These are phyloP conservation scores for Cyrtorhinus lividipennis DNA, from an alignment of 1,140 invertebrate species.

Conservation along the genomic window DNA sequence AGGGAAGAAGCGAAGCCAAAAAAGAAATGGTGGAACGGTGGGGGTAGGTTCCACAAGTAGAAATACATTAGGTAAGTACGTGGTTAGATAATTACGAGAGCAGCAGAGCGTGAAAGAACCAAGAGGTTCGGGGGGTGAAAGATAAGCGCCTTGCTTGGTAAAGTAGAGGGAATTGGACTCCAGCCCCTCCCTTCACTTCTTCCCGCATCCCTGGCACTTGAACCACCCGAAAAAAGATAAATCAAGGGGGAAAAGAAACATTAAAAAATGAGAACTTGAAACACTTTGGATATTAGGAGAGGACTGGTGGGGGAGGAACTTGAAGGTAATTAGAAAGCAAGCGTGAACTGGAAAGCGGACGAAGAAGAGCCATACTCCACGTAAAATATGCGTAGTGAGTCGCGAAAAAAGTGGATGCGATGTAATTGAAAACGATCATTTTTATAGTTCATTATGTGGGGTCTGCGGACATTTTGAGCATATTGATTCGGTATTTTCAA, in stretches of 20 bases:
- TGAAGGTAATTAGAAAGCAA: slow-evolving; percentile 5
- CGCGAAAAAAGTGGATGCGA: too few species aligned
- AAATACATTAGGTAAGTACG: slow-evolving; percentile 3
- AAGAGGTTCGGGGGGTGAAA: background rate
- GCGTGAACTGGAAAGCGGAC: too few species aligned
- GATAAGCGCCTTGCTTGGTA: background rate
- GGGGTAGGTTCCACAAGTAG: background rate
- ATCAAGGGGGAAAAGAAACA: background rate
- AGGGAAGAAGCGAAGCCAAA: background rate
- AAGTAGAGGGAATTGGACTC: background rate
- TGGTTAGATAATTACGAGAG: slow-evolving; percentile 4
- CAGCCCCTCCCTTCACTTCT: background rate
- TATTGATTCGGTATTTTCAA: too few species aligned
- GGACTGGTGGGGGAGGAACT: background rate
- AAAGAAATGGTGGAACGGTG: too few species aligned
- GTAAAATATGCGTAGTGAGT: too few species aligned
- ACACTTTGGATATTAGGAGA: slow-evolving; percentile 6
- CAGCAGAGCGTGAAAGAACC: slow-evolving; percentile 1
- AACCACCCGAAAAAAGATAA: background rate
- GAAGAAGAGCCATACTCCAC: too few species aligned
- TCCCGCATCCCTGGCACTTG: background rate
- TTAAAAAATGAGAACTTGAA: slow-evolving; percentile 7
- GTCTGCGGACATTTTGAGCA: too few species aligned
- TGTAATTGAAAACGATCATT: too few species aligned
- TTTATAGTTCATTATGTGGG: too few species aligned